Evolutionary conservation across 2,888 invertebrate genomes (phyloP), one percentile per base, ranked within the genome.

Genomic region (Periphyllus acericola): DNA sequence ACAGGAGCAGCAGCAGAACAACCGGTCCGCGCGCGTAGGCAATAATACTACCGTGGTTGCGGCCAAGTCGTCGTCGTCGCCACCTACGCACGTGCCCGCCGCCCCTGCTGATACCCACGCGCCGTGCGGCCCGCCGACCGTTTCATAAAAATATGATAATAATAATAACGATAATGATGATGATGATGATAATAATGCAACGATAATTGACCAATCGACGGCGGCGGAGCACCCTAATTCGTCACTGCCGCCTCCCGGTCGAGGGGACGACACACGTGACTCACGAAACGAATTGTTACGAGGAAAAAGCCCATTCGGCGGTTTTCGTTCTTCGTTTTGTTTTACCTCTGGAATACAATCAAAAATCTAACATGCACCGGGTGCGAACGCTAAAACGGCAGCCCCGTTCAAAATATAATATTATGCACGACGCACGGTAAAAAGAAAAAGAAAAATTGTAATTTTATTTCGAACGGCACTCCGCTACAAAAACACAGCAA

Each of bases 21-120:
- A 55, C 72, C 83, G 83, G 83, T 74, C 72, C 72, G n/a, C 36
- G 83, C 21, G 83, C 83, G 83, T 83, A 74, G 83, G 83, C 71
- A 78, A n/a, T 82, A 52, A 32, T 52, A 72, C 32, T 82, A 32
- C 46, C 32, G 32, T 82, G 52, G 71, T 60, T 71, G 71, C 46
- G 66, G 32, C 68, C 83, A 34, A 71, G 52, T 34, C 29, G 14
- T 14, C 46, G 52, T 34, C 29, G 14, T 14, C 46, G 40, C 76
- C 76, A 36, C 84, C 84, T 76, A 84, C 84, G 68, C 84, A 68
- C 68, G 78, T 74, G 84, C 36, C 83, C 66, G 8, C 66, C 60
- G 34, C 80, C 29, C 66, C 72, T 55, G 72, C 55, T 46, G n/a
- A 72, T 52, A n/a, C 84, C 76, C 68, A 78, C 84, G 76, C 84